A percentile compares a stretch with the other conserved stretches of the same genome.
Conservation (phyloP, 2,888 invertebrate genomes). For the Spodoptera picta region DNA sequence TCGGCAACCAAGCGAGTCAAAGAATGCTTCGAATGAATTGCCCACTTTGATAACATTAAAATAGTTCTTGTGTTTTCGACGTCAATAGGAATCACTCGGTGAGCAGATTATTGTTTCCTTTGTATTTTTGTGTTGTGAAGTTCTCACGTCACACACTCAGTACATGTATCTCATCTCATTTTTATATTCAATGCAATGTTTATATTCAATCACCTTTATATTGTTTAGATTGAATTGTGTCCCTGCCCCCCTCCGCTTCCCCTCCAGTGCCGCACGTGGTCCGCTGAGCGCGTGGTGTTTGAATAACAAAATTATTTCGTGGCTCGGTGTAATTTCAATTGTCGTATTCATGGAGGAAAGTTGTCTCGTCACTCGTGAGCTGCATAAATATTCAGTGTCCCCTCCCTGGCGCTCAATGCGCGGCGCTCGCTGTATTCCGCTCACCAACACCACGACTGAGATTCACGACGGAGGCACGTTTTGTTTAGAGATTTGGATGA, state of each 20-base stretch:
- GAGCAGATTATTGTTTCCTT: slow-evolving; percentile 1
- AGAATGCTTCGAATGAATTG: slow-evolving; percentile 53
- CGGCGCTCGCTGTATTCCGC: slow-evolving; percentile 3
- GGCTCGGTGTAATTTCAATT: slow-evolving; percentile 66
- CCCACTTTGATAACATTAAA: slow-evolving; percentile 51
- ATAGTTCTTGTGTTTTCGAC: slow-evolving; percentile 42
- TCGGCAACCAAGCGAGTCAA: slow-evolving; percentile 40
- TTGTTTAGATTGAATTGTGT: slow-evolving; percentile 49
- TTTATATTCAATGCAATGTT: slow-evolving; percentile 44
- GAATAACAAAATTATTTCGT: slow-evolving; percentile 60
- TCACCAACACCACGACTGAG: slow-evolving; percentile 26
- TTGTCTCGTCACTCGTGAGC: slow-evolving; percentile 57
- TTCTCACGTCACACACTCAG: too few relatives aligned
- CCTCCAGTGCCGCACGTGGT: background rate
- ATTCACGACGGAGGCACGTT: slow-evolving; percentile 47
- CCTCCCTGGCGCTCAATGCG: background rate
- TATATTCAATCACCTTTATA: slow-evolving; percentile 54
- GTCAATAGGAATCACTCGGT: background rate
- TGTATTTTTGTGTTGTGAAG: background rate
- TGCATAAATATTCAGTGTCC: slow-evolving; percentile 63
- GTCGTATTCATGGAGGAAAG: slow-evolving; percentile 66
- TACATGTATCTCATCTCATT: slow-evolving; percentile 4
- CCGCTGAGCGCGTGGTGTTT: slow-evolving; percentile 28
- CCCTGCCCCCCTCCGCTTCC: background rate
- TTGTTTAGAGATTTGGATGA: slow-evolving; percentile 48